Evolutionary conservation across 2,113 vertebrate genomes (phyloP).

Genomic region (Mesocricetus auratus): DNA sequence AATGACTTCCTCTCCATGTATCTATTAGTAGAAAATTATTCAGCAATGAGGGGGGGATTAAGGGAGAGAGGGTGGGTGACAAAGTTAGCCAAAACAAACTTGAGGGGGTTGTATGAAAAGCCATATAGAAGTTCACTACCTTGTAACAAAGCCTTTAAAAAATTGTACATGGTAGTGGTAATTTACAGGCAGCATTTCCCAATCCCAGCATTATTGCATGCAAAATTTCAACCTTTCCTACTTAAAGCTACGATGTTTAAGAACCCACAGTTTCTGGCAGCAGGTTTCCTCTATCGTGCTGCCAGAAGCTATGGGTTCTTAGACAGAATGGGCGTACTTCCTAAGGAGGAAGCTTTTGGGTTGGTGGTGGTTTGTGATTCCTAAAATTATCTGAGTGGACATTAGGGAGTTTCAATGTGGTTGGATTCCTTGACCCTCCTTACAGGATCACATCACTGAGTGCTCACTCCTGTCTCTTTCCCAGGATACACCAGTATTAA

Average conservation of each 20-base stretch:
- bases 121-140: background rate
- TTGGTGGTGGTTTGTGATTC: background rate
- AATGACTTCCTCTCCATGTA: background rate
- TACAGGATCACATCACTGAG: fast-evolving
- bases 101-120: background rate
- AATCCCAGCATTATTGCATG: background rate
- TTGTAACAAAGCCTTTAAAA: background rate
- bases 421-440: background rate
- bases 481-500: background rate
- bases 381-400: background rate
- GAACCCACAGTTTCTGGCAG: background rate
- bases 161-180: too few species aligned
- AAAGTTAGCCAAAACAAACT: background rate
- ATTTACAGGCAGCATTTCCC: background rate
- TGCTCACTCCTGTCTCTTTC: background rate
- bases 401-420: background rate
- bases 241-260: background rate
- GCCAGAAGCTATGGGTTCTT: background rate
- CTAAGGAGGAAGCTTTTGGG: background rate
- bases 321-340: background rate
- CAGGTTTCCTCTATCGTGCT: background rate
- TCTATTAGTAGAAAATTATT: background rate
- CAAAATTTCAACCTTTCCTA: background rate
- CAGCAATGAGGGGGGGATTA: background rate
- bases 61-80: background rate